These are phyloP conservation scores for Teleogryllus occipitalis DNA, from an alignment of 1,140 invertebrate species.

Conservation along the genomic window DNA sequence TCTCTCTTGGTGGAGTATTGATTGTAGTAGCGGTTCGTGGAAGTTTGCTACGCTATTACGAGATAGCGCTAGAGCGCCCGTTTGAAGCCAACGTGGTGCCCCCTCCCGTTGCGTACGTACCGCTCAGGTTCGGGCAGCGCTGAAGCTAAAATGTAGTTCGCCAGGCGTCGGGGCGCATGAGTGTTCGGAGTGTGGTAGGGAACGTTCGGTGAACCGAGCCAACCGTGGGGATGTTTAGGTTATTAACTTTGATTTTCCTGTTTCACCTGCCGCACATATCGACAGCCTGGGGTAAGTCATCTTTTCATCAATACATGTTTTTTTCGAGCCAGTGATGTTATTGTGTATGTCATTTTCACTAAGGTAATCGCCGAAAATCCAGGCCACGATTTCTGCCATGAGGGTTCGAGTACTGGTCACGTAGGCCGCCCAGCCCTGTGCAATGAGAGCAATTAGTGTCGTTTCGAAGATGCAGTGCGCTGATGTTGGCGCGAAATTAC, in stretches of 20 bases:
- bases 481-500: too few relatives aligned
- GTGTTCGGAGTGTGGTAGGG: background rate
- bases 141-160: background rate
- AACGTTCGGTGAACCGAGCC: background rate
- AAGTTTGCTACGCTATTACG: background rate
- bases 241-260: background rate
- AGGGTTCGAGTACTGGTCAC: background rate
- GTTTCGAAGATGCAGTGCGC: too few relatives aligned
- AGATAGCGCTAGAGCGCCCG: background rate
- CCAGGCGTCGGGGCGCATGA: background rate
- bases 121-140: background rate
- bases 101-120: background rate
- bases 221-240: background rate
- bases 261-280: background rate
- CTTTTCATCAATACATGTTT: background rate
- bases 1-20: background rate
- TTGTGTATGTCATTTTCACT: background rate
- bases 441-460: too few relatives aligned
- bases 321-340: background rate
- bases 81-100: background rate
- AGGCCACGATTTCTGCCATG: slow-evolving; percentile 3
- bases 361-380: background rate
- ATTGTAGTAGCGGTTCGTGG: background rate
- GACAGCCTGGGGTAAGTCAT: background rate
- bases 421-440: background rate